Evolutionary conservation across 2,797 vertebrate genomes (phyloP), one percentile per base, ranked within the genome.

Genomic region (Hemibagrus guttatus): DNA sequence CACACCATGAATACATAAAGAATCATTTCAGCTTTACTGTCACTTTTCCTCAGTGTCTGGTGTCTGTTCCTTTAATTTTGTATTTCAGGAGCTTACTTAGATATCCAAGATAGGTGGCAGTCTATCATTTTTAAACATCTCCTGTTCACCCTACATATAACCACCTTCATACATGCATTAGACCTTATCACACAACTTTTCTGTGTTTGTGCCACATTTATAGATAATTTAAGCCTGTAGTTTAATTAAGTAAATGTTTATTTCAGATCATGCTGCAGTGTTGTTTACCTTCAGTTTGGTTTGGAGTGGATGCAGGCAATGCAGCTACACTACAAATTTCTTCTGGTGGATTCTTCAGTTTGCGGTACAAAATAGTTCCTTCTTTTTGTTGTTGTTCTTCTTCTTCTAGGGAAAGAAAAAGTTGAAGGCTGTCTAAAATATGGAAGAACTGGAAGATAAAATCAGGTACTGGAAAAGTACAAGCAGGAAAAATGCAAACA

Each of bases 251-350:
- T 54, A 23, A n/a, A 16, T 42, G 4, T n/a, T 11, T 66, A 28
- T 12, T 28, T 72, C 12, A 72, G 19, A 28, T 31, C 35, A 39
- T 59, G 6, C 1, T 21, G 19, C 9, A 69, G 12, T 72, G 39
- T 81, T 71, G 6, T 59, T 78, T 93, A 95, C 94, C 93, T 91
- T 84, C 7, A 83, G 23, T 4, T 7, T 86, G 81, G 88, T n/a
- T 2, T 80, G 2, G 19, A 21, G 39, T 52, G 21, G 0, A 0
- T 0, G 1, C 2, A 1, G 0, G 1, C 17, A 1, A 23, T n/a
- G 0, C 0, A 17, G 92, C 14, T 19, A 91, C 83, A 6, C 84
- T 28, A 78, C 95, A 95, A 64, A 95, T 0, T 39, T 95, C 87
- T 26, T 95, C 94, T 14, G 91, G 0, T 79, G 89, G 76, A 72